A percentile compares a stretch with the other conserved stretches of the same genome.
Conservation (phyloP, 37 sponge, comb jelly and placozoan species). For the Beroe forskalii region DNA sequence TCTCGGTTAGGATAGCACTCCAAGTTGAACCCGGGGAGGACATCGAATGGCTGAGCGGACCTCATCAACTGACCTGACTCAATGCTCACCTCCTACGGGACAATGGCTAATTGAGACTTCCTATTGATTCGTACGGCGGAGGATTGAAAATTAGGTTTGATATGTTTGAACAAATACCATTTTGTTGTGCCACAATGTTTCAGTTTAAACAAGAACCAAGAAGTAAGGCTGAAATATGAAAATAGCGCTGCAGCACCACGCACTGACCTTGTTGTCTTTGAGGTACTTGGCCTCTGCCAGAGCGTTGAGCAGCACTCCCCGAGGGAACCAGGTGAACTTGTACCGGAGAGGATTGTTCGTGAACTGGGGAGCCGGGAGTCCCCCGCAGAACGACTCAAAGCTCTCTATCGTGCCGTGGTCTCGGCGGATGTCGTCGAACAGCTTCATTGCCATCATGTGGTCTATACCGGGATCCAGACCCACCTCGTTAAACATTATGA, state of each 20-base stretch:
- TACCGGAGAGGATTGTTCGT: conserved; percentile 89
- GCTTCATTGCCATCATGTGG: conserved; percentile 93
- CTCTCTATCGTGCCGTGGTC: conserved; percentile 82
- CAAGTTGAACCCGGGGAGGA: conserved; percentile 69
- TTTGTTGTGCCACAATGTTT: no score
- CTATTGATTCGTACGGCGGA: no score
- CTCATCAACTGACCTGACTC: conserved; percentile 45
- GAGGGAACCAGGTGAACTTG: conserved; percentile 98
- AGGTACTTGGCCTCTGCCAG: conserved; percentile 78
- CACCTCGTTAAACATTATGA: conserved; percentile 85
- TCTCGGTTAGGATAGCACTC: conserved; percentile 89
- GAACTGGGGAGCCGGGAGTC: conserved; percentile 86
- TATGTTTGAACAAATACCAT: no score
- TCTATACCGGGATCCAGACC: conserved; percentile 98
- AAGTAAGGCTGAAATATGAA: no score
- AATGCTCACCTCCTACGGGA: not conserved
- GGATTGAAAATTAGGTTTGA: no score
- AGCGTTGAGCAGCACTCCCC: conserved; percentile 72
- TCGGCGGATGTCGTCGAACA: conserved; percentile 78
- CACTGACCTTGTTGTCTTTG: conserved; percentile 76
- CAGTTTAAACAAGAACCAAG: not conserved
- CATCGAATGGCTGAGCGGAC: conserved; percentile 56
- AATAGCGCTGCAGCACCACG: no score
- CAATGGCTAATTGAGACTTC: not conserved
- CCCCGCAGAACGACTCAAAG: conserved; percentile 57